Conservation (phyloP, 2,888 invertebrate species). For the Diarsia mendica region DNA sequence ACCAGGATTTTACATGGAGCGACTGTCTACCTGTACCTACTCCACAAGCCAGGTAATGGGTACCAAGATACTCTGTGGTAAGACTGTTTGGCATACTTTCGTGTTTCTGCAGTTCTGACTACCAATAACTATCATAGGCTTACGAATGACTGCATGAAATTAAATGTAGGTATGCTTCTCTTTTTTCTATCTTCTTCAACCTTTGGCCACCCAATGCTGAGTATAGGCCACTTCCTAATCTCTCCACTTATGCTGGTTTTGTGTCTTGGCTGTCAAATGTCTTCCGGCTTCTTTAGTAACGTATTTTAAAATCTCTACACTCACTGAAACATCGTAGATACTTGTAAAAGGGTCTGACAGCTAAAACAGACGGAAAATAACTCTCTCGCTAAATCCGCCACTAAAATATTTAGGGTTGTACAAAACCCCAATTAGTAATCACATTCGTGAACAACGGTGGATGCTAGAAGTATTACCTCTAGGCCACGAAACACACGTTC, state of each 20-base stretch:
- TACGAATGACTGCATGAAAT: neutral
- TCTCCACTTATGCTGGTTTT: no score
- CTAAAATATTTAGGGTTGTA: conserved; percentile 35
- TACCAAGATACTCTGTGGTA: neutral
- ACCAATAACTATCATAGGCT: neutral
- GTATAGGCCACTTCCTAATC: no score
- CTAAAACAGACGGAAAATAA: conserved; percentile 5
- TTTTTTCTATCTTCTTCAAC: no score
- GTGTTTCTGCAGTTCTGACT: neutral
- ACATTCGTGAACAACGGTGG: conserved; percentile 31
- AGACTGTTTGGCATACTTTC: neutral
- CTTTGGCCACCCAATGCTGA: no score
- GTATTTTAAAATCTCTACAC: neutral
- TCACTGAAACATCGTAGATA: neutral
- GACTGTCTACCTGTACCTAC: neutral
- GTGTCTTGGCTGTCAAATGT: no score
- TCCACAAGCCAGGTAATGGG: neutral
- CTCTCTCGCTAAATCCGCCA: neutral
- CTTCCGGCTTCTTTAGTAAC: neutral
- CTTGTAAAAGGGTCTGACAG: neutral
- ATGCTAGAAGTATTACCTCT: conserved; percentile 44
- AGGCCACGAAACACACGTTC: neutral
- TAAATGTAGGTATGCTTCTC: neutral
- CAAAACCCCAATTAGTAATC: conserved; percentile 44
- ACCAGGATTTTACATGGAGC: neutral